A percentile compares a stretch with the other conserved stretches of the same genome.
Conservation (phyloP, 2,113 vertebrate species). For the Patagioenas fasciata region DNA sequence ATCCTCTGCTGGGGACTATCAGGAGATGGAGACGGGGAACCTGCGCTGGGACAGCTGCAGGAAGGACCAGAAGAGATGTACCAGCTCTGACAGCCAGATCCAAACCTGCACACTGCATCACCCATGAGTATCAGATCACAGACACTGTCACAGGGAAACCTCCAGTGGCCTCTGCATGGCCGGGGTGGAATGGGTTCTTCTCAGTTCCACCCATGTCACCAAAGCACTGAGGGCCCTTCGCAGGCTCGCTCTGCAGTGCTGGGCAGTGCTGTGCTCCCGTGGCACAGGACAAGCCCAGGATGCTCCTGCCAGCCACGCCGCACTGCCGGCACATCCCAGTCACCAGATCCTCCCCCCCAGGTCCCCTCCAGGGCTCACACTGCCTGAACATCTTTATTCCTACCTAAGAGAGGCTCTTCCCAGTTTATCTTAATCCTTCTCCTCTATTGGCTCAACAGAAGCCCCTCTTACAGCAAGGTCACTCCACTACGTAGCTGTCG, state of each 20-base stretch:
- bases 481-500: not conserved
- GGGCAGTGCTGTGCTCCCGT: not conserved
- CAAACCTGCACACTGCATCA: not conserved
- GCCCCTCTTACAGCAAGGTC: not conserved
- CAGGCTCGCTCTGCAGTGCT: rapidly evolving
- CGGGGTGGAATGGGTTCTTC: not conserved
- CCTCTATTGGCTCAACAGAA: not conserved
- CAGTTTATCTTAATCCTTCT: not conserved
- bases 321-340: not conserved
- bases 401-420: not conserved
- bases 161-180: rapidly evolving
- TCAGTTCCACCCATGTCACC: rapidly evolving
- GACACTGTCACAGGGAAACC: not conserved
- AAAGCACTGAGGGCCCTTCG: not conserved
- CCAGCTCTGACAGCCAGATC: not conserved
- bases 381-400: not conserved
- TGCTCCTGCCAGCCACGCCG: not conserved
- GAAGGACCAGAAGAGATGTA: not conserved
- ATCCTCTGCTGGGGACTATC: not conserved
- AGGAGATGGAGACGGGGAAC: not conserved
- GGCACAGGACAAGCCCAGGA: not conserved
- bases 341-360: not conserved
- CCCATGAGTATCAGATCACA: not conserved
- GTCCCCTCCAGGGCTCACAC: rapidly evolving
- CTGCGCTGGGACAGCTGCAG: not conserved